Conservation (phyloP, 1,140 invertebrate species). For the Zaprionus inermis region DNA sequence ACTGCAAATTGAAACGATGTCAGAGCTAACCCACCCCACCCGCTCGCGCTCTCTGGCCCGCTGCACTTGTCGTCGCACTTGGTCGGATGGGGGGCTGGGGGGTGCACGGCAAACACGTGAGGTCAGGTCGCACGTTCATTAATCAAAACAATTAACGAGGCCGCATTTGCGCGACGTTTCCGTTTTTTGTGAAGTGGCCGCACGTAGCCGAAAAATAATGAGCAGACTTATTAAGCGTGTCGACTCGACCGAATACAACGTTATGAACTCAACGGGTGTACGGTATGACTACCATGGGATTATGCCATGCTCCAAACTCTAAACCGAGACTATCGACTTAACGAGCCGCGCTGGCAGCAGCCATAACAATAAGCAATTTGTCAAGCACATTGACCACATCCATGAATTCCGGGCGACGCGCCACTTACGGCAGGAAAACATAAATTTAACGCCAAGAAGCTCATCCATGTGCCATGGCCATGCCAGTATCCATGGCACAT, state of each 20-base stretch:
- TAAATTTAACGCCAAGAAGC: constrained; percentile 75
- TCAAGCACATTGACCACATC: constrained; percentile 80
- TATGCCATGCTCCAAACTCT: neutral
- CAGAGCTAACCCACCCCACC: constrained; percentile 27
- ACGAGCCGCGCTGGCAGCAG: constrained; percentile 43
- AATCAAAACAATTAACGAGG: constrained; percentile 82
- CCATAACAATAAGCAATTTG: constrained; percentile 83
- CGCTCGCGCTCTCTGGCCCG: neutral
- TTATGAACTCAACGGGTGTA: constrained; percentile 7
- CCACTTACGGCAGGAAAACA: constrained; percentile 79
- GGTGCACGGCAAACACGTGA: constrained; percentile 59
- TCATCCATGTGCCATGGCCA: constrained; percentile 23
- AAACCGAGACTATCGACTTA: constrained; percentile 19
- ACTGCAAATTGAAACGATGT: constrained; percentile 68
- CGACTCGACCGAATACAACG: constrained; percentile 32
- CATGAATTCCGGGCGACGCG: constrained; percentile 57
- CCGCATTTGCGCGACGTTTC: constrained; percentile 79
- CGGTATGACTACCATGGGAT: too few species aligned
- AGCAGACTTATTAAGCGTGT: constrained; percentile 73
- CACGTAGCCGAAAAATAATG: constrained; percentile 72
- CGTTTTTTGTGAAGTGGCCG: constrained; percentile 66
- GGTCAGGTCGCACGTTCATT: constrained; percentile 74
- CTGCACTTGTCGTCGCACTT: neutral
- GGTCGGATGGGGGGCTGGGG: too few species aligned
- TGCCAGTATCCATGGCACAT: constrained; percentile 17